phyloP scores from a whole-genome alignment of 2,113 vertebrate species.

The Rousettus leschenaultii region DNA sequence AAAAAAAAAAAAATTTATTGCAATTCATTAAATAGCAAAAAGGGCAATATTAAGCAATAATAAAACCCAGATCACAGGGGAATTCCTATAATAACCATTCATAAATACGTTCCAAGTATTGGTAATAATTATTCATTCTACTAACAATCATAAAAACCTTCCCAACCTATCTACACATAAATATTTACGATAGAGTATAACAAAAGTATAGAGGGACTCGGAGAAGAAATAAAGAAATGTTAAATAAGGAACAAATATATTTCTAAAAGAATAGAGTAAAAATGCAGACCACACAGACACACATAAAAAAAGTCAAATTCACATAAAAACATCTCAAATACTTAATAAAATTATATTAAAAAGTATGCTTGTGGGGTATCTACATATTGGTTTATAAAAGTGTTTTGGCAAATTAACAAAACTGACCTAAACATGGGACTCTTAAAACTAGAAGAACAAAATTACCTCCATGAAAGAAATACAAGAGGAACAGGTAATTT shows the following conservation, averaged over 20 bases:
- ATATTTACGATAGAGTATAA: neutral
- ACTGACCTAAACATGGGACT: neutral
- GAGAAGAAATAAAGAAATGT: neutral
- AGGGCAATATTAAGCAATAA: neutral
- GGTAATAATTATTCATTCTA: neutral
- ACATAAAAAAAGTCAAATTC: neutral
- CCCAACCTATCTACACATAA: neutral
- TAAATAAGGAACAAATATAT: neutral
- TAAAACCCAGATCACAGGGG: neutral
- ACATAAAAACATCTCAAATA: conserved; percentile 5
- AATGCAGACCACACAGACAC: neutral
- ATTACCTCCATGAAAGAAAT: neutral
- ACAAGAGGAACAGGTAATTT: neutral
- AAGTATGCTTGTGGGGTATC: neutral
- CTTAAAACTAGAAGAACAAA: conserved; percentile 11
- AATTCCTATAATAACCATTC: neutral
- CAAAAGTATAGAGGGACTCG: neutral
- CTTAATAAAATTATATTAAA: conserved; percentile 3
- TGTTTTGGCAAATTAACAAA: neutral
- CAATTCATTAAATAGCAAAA: neutral
- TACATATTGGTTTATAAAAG: neutral
- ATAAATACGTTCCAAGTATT: neutral
- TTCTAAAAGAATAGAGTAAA: neutral
- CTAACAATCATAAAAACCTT: neutral
- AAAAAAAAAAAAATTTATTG: conserved; percentile 43